Base-by-base conservation (phyloP, 2,797 vertebrate species). In the Dryobates pubescens region DNA sequence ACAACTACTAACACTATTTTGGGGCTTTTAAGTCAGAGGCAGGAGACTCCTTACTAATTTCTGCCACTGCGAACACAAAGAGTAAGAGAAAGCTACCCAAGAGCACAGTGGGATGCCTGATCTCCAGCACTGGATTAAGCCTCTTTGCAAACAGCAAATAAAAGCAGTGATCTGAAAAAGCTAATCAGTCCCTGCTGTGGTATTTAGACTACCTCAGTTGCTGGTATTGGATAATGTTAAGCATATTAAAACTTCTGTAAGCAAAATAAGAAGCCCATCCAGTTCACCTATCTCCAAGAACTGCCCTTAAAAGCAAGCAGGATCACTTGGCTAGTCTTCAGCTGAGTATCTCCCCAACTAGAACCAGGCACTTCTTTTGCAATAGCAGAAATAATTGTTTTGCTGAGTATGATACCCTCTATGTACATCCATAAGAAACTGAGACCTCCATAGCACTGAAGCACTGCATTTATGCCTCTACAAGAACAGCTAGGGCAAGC, bases 121-220 rank as follows among this genome's bases (percentile, higher is more conserved):
- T 97, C 95, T 94, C 91, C 92, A 97, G 96, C 95, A 96, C 96
- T 95, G 96, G 97, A 98, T 98, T 98, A 98, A 97, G 96, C 93
- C 91, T 97, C 97, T 97, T 95, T 96, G 96, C 96, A 97, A 97
- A 96, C 93, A 97, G 95, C n/a, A 38, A 98, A 98, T 97, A 97
- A 98, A 98, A 96, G 97, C 97, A 89, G 95, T 91, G 96, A 98
- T 97, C 97, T 98, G 97, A 98, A 98, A 98, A 98, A 98, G 97
- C 97, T 98, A 97, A 98, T 98, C 98, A 98, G 97, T 96, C 89
- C 97, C 98, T 96, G 97, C 97, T 97, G 97, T 78, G 98, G 97
- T 97, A 98, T 97, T 98, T 97, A 97, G 96, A 96, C 93, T 96
- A 96, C 95, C 96, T 96, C 89, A 82, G 92, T 97, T 91, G 94